Evolutionary conservation across 1,140 invertebrate genomes (phyloP), one percentile per base, ranked within the genome.

Genomic region (Drosophila oshimai): DNA sequence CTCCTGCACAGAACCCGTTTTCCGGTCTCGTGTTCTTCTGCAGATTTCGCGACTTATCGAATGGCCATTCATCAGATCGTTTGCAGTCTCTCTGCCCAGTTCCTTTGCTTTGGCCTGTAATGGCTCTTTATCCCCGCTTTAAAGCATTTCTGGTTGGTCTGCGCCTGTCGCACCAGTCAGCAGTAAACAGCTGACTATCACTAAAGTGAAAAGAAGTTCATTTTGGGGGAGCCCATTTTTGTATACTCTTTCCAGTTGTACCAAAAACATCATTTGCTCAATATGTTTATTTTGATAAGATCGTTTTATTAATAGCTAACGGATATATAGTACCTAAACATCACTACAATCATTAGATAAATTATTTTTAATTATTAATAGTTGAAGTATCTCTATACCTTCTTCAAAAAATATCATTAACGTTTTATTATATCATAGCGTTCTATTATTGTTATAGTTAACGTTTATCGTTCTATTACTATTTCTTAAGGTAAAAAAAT

Each of bases 101-200:
- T 34, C 41, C 9, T 26, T 62, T 24, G 15, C 31, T 62, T 47
- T 65, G 61, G 65, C 79, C 75, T 74, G 80, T 73, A 73, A 74
- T 73, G 70, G 69, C 69, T 45, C 44, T 80, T 86, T 83, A 73
- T 84, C 71, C 58, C 53, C 74, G 79, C 72, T 86, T 86, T 86
- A 86, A 86, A 86, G 80, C 80, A 86, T 61, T 86, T 86, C 75
- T 86, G 80, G 80, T 86, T 86, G 80, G 80, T 87, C 80, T 80
- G 83, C 50, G 69, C 55, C 61, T 67, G 67, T 75, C 81, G 81
- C 76, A 75, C 81, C 81, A 87, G 80, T 76, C 71, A 80, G n/a
- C 71, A 83, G 78, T 83, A 83, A 79, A 84, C 81, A 81, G 81
- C 76, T 81, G 72, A 88, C 83, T 87, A 86, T 86, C 80, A 76